Conservation (phyloP, 2,888 invertebrate genomes). For the Macrosoma leucophasiata region DNA sequence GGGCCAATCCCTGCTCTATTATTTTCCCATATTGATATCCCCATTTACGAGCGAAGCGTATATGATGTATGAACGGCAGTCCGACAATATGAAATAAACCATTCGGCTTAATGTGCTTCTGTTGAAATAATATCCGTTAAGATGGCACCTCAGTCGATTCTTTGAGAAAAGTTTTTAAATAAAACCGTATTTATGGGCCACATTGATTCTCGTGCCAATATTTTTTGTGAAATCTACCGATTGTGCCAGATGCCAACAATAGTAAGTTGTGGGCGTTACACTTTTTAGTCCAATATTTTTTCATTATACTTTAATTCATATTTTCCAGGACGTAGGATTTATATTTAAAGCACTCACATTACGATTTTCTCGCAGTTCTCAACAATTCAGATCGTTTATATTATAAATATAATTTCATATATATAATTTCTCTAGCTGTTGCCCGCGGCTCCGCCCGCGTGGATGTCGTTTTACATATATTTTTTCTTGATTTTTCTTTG, state of each 20-base stretch:
- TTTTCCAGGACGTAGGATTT: conserved; percentile 10
- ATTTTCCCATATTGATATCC: conserved; percentile 40
- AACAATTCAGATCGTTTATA: too few species aligned
- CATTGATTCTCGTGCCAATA: conserved; percentile 23
- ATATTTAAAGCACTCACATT: conserved; percentile 6
- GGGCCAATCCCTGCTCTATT: too few species aligned
- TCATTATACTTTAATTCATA: conserved; percentile 26
- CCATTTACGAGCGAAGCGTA: conserved; percentile 16
- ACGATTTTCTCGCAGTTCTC: too few species aligned
- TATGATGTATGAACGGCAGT: conserved; percentile 13
- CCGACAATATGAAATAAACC: conserved; percentile 34
- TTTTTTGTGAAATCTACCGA: too few species aligned
- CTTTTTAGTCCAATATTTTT: conserved; percentile 25
- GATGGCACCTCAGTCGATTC: conserved; percentile 22
- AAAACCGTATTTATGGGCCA: conserved; percentile 25
- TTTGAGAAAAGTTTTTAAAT: conserved; percentile 26
- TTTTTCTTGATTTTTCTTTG: too few species aligned
- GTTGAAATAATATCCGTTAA: conserved; percentile 32
- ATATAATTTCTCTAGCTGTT: too few species aligned
- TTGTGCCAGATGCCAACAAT: too few species aligned
- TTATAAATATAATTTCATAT: too few species aligned
- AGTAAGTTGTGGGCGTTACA: too few species aligned
- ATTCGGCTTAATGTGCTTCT: conserved; percentile 30
- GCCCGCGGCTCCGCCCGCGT: too few species aligned
- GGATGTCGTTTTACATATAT: too few species aligned